Percentiles rank a stretch among this genome's conserved stretches.
Evolutionary conservation across 2,113 vertebrate species (phyloP).

Genomic region (Cathartes aura): DNA sequence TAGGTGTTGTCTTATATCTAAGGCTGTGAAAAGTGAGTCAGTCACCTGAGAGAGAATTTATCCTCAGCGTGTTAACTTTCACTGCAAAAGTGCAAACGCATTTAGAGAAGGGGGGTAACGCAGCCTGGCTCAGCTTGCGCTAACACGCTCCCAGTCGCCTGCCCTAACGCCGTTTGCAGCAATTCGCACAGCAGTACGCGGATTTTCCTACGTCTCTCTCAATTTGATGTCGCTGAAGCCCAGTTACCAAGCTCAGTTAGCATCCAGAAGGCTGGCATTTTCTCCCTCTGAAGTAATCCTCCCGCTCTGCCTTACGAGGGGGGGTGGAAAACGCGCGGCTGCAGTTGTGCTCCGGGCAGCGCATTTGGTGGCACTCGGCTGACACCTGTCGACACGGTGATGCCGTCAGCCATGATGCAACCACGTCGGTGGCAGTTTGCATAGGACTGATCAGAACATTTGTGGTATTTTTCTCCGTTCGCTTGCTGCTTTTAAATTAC

Average conservation of each 20-base stretch:
- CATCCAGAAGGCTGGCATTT: neutral
- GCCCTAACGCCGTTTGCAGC: neutral
- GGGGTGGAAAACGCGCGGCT: neutral
- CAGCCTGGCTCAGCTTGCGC: neutral
- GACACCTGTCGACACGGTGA: slow-evolving; percentile 45
- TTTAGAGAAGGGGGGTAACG: too few relatives aligned
- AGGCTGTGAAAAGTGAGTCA: neutral
- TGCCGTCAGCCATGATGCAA: neutral
- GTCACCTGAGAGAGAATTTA: neutral
- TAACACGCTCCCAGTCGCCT: accelerated
- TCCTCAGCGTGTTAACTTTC: neutral
- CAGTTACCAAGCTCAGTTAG: neutral
- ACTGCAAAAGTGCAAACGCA: neutral
- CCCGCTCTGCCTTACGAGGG: neutral
- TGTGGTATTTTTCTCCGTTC: neutral
- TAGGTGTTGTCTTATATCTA: neutral
- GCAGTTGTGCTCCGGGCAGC: neutral
- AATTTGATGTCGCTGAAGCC: neutral
- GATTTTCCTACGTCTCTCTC: neutral
- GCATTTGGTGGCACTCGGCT: slow-evolving; percentile 46
- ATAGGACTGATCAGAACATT: neutral
- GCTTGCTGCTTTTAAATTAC: neutral
- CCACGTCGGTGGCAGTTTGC: neutral
- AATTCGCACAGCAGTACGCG: neutral
- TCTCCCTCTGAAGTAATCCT: neutral